Evolutionary conservation across 2,113 vertebrate species (phyloP), one percentile per base, ranked within the genome.

Genomic region (Nyctereutes procyonoides): DNA sequence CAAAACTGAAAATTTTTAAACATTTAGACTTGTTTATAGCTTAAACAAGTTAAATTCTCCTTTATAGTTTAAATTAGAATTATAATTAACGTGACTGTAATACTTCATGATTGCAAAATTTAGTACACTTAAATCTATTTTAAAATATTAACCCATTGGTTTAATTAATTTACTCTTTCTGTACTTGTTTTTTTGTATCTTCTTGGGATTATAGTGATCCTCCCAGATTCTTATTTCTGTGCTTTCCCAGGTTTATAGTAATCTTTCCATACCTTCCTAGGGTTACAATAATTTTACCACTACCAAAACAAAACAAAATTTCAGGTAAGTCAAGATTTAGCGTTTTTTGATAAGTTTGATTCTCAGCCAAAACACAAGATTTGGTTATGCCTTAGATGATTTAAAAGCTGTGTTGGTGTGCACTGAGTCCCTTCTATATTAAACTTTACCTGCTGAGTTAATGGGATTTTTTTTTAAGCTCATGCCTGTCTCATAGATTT

Each of bases 151-250:
- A 88, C 22, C 84, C 5, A 4, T 32, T 17, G 14, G 43, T 67
- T 93, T 82, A 48, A 90, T 77, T 91, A 56, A 93, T 43, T 55
- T 51, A 88, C 17, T 73, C 17, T 62, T 30, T 87, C n/a, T 88
- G 12, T 71, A 88, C 24, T 84, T 16, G 7, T 85, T 76, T 55
- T 55, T 81, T 81, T 10, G 15, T 73, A 15, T 82, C 12, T 58
- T 56, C 14, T 30, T 56, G 11, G 60, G 20, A 5, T 67, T 87
- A 38, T 55, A 76, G 24, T 63, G 32, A 43, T 67, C 15, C 77
- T 93, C 63, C 60, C 19, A 86, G 17, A 79, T 86, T 93, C 58
- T 76, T 86, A 90, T 63, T 65, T 93, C 56, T 85, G 32, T 55
- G 32, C 55, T 76, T 93, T 58, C 14, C 28, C 11, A 80, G 51